Conservation (phyloP, 2,888 invertebrate genomes). For the Noctua comes region DNA sequence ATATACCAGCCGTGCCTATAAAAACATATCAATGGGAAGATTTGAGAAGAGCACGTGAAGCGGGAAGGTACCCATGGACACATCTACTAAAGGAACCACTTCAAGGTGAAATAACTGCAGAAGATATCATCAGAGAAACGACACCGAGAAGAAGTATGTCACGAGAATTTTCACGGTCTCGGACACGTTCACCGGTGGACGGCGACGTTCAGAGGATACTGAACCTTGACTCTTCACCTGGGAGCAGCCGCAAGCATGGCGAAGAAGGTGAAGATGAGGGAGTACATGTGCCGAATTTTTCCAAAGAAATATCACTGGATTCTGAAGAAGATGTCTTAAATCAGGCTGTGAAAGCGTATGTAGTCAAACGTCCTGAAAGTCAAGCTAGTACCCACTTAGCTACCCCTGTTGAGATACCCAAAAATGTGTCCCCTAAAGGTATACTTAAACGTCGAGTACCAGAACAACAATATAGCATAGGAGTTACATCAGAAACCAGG, state of each 20-base stretch:
- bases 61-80: constrained; percentile 95
- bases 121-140: constrained; percentile 87
- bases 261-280: constrained; percentile 87
- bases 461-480: constrained; percentile 82
- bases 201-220: constrained; percentile 84
- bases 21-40: constrained; percentile 96
- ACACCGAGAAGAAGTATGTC: constrained; percentile 88
- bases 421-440: constrained; percentile 87
- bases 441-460: constrained; percentile 89
- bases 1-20: constrained; percentile 92
- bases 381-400: constrained; percentile 77
- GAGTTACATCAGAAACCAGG: constrained; percentile 83
- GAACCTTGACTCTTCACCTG: constrained; percentile 87
- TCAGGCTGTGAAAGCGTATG: constrained; percentile 70
- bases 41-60: constrained; percentile 92
- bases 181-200: constrained; percentile 84
- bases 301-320: constrained; percentile 86
- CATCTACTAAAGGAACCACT: constrained; percentile 93
- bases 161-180: constrained; percentile 85
- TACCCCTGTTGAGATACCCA: constrained; percentile 80
- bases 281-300: constrained; percentile 88
- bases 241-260: constrained; percentile 87
- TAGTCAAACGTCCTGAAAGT: constrained; percentile 81
- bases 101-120: constrained; percentile 87
- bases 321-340: constrained; percentile 85